A percentile compares a stretch with the other conserved stretches of the same genome.
phyloP scores from a whole-genome alignment of 2,888 invertebrate species.

The Druceiella hillmani region DNA sequence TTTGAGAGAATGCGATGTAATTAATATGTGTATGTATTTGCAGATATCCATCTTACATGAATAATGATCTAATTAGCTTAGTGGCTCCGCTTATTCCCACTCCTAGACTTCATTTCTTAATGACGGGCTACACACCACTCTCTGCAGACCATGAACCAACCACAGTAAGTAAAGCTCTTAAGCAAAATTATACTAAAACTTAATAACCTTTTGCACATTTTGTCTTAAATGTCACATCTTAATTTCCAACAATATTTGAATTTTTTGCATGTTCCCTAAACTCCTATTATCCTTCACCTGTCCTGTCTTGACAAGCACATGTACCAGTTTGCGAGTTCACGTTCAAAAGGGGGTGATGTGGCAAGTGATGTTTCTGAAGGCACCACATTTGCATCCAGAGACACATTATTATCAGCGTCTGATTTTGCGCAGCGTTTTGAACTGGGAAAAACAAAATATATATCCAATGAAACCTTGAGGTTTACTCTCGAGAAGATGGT shows the following conservation, averaged over 20 bases:
- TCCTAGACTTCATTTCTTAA: slow-evolving; percentile 95
- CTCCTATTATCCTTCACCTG: neutral
- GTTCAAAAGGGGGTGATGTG: no score
- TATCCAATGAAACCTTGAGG: no score
- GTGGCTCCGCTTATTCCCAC: slow-evolving; percentile 96
- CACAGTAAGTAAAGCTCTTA: slow-evolving; percentile 48
- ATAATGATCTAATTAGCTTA: slow-evolving; percentile 93
- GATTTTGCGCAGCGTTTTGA: no score
- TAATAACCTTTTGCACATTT: slow-evolving; percentile 9
- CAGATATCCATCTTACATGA: slow-evolving; percentile 96
- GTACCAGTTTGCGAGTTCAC: no score
- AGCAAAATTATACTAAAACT: neutral
- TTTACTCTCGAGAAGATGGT: no score
- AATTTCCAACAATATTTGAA: neutral
- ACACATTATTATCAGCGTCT: no score
- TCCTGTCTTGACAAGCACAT: no score
- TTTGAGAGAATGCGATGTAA: no score
- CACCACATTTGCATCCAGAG: no score
- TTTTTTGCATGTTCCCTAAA: neutral
- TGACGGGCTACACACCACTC: slow-evolving; percentile 97
- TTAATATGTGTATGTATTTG: slow-evolving; percentile 14
- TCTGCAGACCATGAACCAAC: slow-evolving; percentile 80
- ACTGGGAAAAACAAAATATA: no score
- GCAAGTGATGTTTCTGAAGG: no score
- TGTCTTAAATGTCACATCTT: neutral